These are phyloP conservation scores for Neoseiulus cucumeris DNA, from an alignment of 1,140 invertebrate genomes.

Conservation along the genomic window DNA sequence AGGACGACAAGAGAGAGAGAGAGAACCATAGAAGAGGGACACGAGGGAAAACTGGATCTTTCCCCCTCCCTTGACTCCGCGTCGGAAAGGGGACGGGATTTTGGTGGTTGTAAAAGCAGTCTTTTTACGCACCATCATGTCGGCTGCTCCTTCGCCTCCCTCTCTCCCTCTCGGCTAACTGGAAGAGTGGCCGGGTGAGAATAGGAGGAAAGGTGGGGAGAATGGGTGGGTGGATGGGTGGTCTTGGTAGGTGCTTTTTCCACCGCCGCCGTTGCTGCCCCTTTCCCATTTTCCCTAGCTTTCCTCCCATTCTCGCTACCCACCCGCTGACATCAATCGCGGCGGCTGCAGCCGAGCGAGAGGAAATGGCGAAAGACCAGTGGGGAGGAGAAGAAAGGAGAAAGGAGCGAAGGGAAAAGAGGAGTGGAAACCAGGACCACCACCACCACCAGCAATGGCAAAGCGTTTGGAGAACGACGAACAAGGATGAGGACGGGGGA, in stretches of 20 bases:
- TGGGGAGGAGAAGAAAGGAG: background rate
- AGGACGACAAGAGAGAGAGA: background rate
- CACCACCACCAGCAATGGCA: too few species aligned
- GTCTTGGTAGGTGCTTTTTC: too few species aligned
- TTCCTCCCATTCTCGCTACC: background rate
- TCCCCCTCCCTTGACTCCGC: too few species aligned
- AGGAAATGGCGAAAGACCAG: background rate
- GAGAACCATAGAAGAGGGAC: background rate
- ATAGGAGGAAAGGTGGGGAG: too few species aligned
- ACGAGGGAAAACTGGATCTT: too few species aligned
- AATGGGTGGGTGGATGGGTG: too few species aligned
- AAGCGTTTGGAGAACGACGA: too few species aligned
- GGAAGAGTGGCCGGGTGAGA: too few species aligned
- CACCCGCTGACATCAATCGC: conserved; percentile 3
- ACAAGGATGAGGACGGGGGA: background rate
- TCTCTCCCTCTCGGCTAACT: too few species aligned
- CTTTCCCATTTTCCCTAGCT: background rate
- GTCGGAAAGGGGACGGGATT: background rate
- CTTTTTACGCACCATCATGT: conserved; percentile 12
- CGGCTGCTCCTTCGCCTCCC: background rate
- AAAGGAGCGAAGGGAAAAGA: background rate
- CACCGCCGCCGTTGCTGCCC: background rate
- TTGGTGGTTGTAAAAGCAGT: conserved; percentile 10
- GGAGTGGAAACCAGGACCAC: background rate
- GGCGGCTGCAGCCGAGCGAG: background rate